Evolutionary conservation across 2,113 vertebrate genomes (phyloP).

Genomic region (Ciconia maguari): DNA sequence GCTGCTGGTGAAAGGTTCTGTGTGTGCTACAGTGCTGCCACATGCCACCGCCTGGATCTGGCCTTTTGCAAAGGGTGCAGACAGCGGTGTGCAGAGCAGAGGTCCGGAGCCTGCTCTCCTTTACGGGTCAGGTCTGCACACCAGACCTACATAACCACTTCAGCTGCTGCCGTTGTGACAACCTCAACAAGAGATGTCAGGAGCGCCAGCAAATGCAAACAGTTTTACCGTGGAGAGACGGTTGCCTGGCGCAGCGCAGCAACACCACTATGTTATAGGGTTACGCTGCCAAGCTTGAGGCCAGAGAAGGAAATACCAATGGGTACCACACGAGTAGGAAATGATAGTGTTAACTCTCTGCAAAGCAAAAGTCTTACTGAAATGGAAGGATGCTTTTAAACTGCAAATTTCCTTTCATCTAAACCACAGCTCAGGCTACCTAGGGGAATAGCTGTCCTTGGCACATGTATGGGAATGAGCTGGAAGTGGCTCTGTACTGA

Average conservation of each 20-base stretch:
- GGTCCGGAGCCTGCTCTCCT: neutral
- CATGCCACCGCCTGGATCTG: neutral
- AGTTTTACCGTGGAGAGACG: neutral
- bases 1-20: neutral
- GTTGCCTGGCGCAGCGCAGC: neutral
- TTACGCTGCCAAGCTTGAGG: neutral
- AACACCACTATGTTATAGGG: neutral
- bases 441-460: neutral
- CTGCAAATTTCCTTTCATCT: constrained; percentile 1
- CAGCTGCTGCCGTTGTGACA: constrained; percentile 9
- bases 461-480: neutral
- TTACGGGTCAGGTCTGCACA: neutral
- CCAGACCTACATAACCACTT: neutral
- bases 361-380: neutral
- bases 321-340: neutral
- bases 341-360: neutral
- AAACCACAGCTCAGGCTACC: neutral
- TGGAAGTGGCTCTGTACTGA: neutral
- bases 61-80: neutral
- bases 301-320: neutral
- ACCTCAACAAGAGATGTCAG: neutral
- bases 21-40: neutral
- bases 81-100: neutral
- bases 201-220: neutral
- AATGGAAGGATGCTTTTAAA: constrained; percentile 25